These are phyloP conservation scores for Pilophorus perplexus DNA, from an alignment of 2,888 invertebrate species.

Conservation along the genomic window DNA sequence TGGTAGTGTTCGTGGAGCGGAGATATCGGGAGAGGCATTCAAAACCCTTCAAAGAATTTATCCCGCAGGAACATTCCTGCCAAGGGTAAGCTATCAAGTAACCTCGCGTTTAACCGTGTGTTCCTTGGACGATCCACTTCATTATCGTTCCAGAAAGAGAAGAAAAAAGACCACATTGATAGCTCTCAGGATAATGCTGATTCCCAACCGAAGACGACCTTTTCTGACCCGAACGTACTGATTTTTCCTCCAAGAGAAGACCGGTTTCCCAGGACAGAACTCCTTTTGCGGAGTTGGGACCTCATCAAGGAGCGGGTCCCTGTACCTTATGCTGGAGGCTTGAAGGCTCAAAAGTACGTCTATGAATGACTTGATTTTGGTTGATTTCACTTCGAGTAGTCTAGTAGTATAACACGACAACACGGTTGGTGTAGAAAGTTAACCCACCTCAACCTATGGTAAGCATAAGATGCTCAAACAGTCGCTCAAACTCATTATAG, in stretches of 20 bases:
- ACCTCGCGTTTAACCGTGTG: no score
- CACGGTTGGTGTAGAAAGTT: no score
- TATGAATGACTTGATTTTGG: no score
- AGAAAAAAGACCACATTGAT: background rate
- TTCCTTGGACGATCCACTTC: no score
- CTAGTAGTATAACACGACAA: no score
- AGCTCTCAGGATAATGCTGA: background rate
- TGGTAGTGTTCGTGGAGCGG: conserved; percentile 28
- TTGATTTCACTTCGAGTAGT: no score
- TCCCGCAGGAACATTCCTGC: conserved; percentile 15
- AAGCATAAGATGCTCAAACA: no score
- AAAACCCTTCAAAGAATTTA: conserved; percentile 26
- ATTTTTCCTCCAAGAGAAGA: no score
- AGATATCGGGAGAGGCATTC: conserved; percentile 10
- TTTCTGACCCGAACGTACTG: no score
- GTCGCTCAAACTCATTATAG: no score
- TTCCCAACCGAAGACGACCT: no score
- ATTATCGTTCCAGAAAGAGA: background rate
- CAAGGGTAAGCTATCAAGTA: background rate
- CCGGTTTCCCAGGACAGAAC: conserved; percentile 16
- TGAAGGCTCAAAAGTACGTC: background rate
- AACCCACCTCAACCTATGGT: no score
- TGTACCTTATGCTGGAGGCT: conserved; percentile 6
- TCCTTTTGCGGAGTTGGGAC: conserved; percentile 31
- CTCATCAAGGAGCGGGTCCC: conserved; percentile 23